Base-by-base conservation (phyloP, 2,888 invertebrate genomes). In the Drosophila trichaetosa region DNA sequence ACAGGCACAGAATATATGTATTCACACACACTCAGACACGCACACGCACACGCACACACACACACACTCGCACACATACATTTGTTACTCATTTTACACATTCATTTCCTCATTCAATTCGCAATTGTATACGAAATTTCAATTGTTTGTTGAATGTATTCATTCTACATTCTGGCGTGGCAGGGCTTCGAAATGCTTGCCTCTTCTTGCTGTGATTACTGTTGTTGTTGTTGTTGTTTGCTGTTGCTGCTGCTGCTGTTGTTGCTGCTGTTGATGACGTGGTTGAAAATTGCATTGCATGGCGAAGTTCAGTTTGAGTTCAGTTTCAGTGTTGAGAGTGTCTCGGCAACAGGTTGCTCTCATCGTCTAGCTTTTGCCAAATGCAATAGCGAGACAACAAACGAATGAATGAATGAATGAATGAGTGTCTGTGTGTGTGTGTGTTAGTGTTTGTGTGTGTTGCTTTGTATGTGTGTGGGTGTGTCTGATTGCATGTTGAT, bases 61-160 rank as follows among this genome's bases (percentile, higher is more conserved):
- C 40, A 49, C 29, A 59, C 51, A 40, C 40, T 58, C 49, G 36
- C 46, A 60, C 42, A 31, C 40, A 52, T 54, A 67, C 85, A 87
- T 88, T 87, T 86, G 77, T 88, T 88, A 90, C 83, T 87, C 89
- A 87, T 86, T 89, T 90, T 90, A 88, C 87, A 90, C 89, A 87
- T 87, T 90, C 87, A 87, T 90, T 87, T 87, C 89, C 89, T 83
- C 90, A 90, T 87, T 90, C 87, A 87, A 89, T 87, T 90, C 87
- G 89, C 90, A 87, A 87, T 87, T 87, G 90, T 87, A 87, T 90
- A 90, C 90, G 89, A 87, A 87, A 86, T 87, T 90, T 86, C 85
- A 86, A 86, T 86, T 86, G 85, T 86, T 86, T 86, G 85, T 85
- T 89, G 88, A 84, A 85, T 89, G 85, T 87, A 89, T 85, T 85